Evolutionary conservation across 2,113 vertebrate species (phyloP).

Genomic region (Lophotis ruficrista): DNA sequence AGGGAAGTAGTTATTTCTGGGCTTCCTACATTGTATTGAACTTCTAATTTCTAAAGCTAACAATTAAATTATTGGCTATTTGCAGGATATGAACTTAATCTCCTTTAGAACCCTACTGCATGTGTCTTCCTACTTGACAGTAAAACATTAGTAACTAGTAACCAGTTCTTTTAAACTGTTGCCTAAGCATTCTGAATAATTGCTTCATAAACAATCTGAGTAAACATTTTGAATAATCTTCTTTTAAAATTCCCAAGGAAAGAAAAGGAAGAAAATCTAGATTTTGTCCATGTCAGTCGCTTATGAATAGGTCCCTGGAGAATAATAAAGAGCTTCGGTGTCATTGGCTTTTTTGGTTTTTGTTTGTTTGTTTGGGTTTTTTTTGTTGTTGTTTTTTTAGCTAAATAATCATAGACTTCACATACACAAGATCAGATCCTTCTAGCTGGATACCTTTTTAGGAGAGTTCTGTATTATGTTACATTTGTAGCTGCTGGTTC

Average conservation of each 20-base stretch:
- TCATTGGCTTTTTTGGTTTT: not conserved
- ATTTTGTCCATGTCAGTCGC: constrained; percentile 56
- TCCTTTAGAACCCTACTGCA: not conserved
- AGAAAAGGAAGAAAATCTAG: constrained; percentile 29
- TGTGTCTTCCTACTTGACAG: not conserved
- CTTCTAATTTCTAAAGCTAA: not conserved
- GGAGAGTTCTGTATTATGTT: not conserved
- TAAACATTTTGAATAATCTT: not conserved
- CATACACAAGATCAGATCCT: not conserved
- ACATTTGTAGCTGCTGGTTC: constrained; percentile 54
- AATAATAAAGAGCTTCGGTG: constrained; percentile 54
- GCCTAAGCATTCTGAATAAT: not conserved
- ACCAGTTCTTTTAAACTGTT: not conserved
- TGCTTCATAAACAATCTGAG: not conserved
- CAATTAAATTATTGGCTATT: not conserved
- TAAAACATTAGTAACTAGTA: not conserved
- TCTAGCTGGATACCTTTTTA: not conserved
- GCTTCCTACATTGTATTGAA: not conserved
- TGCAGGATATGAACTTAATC: not conserved
- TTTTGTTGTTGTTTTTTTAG: not conserved
- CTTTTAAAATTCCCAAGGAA: not conserved
- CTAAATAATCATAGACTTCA: not conserved
- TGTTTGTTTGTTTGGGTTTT: no score
- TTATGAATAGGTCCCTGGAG: constrained; percentile 50
- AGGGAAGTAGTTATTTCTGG: not conserved